Conservation (phyloP, 2,888 invertebrate species). For the Lissocephala sabroskyi region DNA sequence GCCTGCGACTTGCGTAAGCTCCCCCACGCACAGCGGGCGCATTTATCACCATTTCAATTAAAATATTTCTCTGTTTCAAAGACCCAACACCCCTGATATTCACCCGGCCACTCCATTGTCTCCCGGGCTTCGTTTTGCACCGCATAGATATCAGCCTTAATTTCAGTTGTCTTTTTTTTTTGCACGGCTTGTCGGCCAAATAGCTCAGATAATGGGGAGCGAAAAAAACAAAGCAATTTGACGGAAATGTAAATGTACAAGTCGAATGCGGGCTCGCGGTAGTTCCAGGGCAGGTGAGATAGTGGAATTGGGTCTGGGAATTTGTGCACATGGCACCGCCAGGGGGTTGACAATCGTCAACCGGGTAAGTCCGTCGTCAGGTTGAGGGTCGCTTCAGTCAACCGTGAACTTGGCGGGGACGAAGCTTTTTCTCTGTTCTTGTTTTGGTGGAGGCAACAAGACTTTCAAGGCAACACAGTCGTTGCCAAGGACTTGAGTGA, state of each 20-base stretch:
- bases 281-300: background rate
- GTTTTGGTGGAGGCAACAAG: too few species aligned
- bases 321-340: too few species aligned
- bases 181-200: conserved; percentile 23
- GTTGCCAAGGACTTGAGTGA: too few species aligned
- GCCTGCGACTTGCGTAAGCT: background rate
- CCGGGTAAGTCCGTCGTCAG: too few species aligned
- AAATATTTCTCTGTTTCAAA: conserved; percentile 32
- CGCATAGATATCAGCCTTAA: conserved; percentile 45
- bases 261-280: background rate
- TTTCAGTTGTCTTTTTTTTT: conserved; percentile 24
- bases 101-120: too few species aligned
- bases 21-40: conserved; percentile 17
- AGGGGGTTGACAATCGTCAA: too few species aligned
- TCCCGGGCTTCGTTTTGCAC: conserved; percentile 21
- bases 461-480: too few species aligned
- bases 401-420: too few species aligned
- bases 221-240: conserved; percentile 36
- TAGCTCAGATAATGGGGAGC: conserved; percentile 43
- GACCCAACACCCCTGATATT: too few species aligned
- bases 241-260: conserved; percentile 36
- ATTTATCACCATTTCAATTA: conserved; percentile 49
- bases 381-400: too few species aligned
- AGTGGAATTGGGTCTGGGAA: too few species aligned
- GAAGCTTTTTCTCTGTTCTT: too few species aligned